Conservation (phyloP, 2,888 invertebrate species). For the Epirrhoe tristata region DNA sequence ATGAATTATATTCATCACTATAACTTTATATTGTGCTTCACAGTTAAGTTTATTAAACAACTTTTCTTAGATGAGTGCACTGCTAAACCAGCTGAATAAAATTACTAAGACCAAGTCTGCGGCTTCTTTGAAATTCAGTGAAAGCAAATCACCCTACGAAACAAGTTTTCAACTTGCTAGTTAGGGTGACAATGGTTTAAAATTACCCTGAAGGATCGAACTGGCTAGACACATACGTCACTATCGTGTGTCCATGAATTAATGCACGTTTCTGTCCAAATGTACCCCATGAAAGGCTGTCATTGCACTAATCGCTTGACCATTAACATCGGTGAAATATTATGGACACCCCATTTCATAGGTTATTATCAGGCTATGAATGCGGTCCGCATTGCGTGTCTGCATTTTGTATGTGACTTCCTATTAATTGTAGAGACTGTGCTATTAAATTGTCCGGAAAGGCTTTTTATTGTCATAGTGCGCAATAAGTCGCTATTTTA, state of each 20-base stretch:
- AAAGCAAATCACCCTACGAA: constrained; percentile 17
- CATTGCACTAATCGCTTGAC: constrained; percentile 58
- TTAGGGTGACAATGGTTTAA: constrained; percentile 39
- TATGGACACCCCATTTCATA: constrained; percentile 43
- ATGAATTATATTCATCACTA: too few species aligned
- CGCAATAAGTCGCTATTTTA: not conserved
- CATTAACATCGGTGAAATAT: constrained; percentile 64
- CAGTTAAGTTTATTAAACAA: not conserved
- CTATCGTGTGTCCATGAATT: constrained; percentile 61
- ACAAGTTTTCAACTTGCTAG: constrained; percentile 14
- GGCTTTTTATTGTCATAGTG: not conserved
- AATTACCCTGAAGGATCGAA: constrained; percentile 61
- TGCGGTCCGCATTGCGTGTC: constrained; percentile 21
- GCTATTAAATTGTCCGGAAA: constrained; percentile 5
- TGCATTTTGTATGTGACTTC: constrained; percentile 22
- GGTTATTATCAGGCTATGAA: constrained; percentile 23
- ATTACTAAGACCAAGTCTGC: constrained; percentile 3
- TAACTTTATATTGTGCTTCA: too few species aligned
- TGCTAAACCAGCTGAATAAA: not conserved
- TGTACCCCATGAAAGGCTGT: constrained; percentile 57
- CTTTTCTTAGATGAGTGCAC: not conserved
- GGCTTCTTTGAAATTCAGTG: constrained; percentile 12
- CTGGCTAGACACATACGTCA: constrained; percentile 77
- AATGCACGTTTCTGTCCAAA: constrained; percentile 52
- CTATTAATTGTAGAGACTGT: constrained; percentile 1